Percentiles rank a stretch among this genome's conserved stretches.
Evolutionary conservation across 2,113 vertebrate genomes (phyloP).

Genomic region (Oryzias celebensis): DNA sequence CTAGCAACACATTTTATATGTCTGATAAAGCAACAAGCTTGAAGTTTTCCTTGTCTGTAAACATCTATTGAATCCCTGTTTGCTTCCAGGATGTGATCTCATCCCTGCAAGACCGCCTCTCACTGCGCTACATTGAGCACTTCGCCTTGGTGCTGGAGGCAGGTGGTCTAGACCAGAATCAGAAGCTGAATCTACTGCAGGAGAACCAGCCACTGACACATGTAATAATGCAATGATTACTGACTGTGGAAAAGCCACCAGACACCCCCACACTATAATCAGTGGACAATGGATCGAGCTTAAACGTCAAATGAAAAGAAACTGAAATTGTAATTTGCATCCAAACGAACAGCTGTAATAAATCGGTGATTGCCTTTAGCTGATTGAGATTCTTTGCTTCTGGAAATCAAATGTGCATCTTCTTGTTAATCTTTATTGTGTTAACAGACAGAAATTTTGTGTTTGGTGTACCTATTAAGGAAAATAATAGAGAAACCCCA

Average conservation of each 20-base stretch:
- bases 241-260: neutral
- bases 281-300: neutral
- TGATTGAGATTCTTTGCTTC: neutral
- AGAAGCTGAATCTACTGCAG: constrained; percentile 90
- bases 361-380: neutral
- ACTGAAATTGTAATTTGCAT: neutral
- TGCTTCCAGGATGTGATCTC: constrained; percentile 90
- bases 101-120: constrained; percentile 95
- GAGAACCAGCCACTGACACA: constrained; percentile 95
- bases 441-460: neutral
- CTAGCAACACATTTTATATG: neutral
- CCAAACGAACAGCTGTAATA: neutral
- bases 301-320: neutral
- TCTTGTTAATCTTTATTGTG: neutral
- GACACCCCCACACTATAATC: neutral
- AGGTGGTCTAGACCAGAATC: constrained; percentile 87
- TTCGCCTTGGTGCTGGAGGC: constrained; percentile 96
- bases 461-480: neutral
- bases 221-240: constrained; percentile 71
- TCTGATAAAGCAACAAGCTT: no score
- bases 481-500: neutral
- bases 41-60: no score
- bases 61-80: constrained; percentile 13
- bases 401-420: neutral
- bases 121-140: constrained; percentile 95